Conservation (phyloP, 1,140 invertebrate species). For the Halyomorpha halys region DNA sequence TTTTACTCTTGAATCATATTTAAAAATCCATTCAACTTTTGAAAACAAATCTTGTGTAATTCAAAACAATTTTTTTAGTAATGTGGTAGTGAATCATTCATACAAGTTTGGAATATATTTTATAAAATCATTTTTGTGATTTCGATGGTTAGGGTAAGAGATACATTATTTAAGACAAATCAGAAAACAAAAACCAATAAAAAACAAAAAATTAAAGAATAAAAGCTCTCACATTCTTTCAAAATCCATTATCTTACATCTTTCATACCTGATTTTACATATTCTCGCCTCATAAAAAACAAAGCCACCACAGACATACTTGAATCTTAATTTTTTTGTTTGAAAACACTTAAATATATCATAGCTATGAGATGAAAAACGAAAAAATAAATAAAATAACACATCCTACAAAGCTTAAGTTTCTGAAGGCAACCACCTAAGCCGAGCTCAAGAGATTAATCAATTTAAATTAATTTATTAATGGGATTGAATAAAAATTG, state of each 20-base stretch:
- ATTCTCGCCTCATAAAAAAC: too few species aligned
- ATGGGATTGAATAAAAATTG: neutral
- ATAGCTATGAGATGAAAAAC: slow-evolving; percentile 5
- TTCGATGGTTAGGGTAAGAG: too few species aligned
- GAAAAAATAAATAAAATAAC: slow-evolving; percentile 10
- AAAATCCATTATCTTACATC: neutral
- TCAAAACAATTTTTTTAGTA: slow-evolving; percentile 1
- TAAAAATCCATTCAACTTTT: slow-evolving; percentile 9
- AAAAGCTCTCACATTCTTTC: neutral
- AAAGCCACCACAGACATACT: too few species aligned
- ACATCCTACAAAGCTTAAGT: slow-evolving; percentile 11
- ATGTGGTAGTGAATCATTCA: neutral
- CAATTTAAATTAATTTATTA: slow-evolving; percentile 8
- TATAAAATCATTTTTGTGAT: too few species aligned
- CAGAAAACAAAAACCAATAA: too few species aligned
- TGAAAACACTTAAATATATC: too few species aligned
- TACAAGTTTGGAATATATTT: neutral
- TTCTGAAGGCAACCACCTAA: neutral
- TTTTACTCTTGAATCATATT: slow-evolving; percentile 4
- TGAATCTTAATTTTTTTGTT: too few species aligned
- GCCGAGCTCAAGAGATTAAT: slow-evolving; percentile 2
- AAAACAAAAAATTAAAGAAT: too few species aligned
- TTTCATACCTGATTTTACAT: too few species aligned
- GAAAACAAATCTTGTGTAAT: slow-evolving; percentile 7
- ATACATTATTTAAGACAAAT: too few species aligned